Evolutionary conservation across 2,113 vertebrate species (phyloP), one percentile per base, ranked within the genome.

Genomic region (Serinus canaria): DNA sequence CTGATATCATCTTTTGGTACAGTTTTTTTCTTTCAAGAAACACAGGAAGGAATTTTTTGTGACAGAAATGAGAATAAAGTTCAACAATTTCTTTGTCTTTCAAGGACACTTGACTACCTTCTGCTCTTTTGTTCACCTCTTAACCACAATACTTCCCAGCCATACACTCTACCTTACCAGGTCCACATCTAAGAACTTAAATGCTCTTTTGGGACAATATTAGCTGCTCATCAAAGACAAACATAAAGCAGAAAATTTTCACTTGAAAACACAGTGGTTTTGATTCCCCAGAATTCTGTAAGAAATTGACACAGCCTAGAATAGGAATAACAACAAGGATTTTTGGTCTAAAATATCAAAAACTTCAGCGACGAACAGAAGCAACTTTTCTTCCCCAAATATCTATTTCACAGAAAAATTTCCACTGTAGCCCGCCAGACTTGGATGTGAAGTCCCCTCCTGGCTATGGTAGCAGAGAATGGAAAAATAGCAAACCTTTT

Each of bases 401-500:
- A 84, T 1, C 7, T 33, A 4, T 80, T 87, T 84, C 35, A 55
- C 28, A 58, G 14, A 43, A 15, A 16, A 41, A 84, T n/a, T 81
- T 70, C 37, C 1, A 3, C 20, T 52, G 47, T 33, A 66, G 43
- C 9, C 11, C 44, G 10, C 11, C 43, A 44, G 39, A 62, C 41
- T 44, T 4, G 0, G 21, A 46, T 5, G 1, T 23, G 9, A n/a
- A 76, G 22, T 6, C 19, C 27, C 5, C 2, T 73, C 35, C 22
- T 53, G 60, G 31, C 14, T 27, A 18, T 23, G 17, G 25, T 6
- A 49, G 25, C n/a, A 73, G 4, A 37, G 22, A 88, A 80, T 0
- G 7, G 17, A 22, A 90, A 39, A 92, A 77, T 10, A 7, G 0
- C 7, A 83, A 20, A 19, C 11, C 20, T 83, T 75, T 74, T 13